Conservation (phyloP, 2,797 vertebrate species). For the Diglossa cyanea region DNA sequence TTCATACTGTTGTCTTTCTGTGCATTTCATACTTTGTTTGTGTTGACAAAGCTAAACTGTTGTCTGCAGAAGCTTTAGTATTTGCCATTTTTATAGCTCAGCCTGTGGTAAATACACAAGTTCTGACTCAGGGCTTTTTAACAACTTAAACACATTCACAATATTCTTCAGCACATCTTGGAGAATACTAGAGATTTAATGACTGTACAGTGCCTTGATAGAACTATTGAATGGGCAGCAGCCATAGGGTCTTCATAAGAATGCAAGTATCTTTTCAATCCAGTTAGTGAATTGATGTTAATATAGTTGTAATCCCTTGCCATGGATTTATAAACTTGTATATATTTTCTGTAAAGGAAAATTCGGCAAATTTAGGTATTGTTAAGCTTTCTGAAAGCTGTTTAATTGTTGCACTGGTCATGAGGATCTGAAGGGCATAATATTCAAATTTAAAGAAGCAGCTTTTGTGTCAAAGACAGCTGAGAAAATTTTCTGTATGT, state of each 20-base stretch:
- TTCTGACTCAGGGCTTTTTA: slow-evolving; percentile 77
- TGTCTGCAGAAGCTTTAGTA: background rate
- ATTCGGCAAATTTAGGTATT: background rate
- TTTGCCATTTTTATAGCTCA: slow-evolving; percentile 53
- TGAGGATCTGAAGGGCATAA: background rate
- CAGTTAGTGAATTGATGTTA: background rate
- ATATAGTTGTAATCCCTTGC: background rate
- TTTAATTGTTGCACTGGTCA: slow-evolving; percentile 27
- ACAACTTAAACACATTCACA: slow-evolving; percentile 49
- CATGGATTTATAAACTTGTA: slow-evolving; percentile 25
- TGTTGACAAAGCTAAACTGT: slow-evolving; percentile 48
- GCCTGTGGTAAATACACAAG: slow-evolving; percentile 62
- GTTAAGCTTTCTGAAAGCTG: slow-evolving; percentile 13
- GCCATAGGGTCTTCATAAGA: slow-evolving; percentile 20
- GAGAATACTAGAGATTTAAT: slow-evolving; percentile 36
- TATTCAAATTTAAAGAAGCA: background rate
- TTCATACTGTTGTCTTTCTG: slow-evolving; percentile 20
- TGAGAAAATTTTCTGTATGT: background rate
- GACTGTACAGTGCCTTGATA: slow-evolving; percentile 73
- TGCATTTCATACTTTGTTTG: slow-evolving; percentile 25
- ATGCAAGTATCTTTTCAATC: background rate
- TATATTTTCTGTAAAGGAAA: slow-evolving; percentile 55
- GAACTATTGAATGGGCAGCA: slow-evolving; percentile 64
- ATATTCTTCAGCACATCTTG: slow-evolving; percentile 50
- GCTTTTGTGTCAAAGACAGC: slow-evolving; percentile 4